Evolutionary conservation across 2,113 vertebrate species (phyloP).

Genomic region (Chionodraco myersi): DNA sequence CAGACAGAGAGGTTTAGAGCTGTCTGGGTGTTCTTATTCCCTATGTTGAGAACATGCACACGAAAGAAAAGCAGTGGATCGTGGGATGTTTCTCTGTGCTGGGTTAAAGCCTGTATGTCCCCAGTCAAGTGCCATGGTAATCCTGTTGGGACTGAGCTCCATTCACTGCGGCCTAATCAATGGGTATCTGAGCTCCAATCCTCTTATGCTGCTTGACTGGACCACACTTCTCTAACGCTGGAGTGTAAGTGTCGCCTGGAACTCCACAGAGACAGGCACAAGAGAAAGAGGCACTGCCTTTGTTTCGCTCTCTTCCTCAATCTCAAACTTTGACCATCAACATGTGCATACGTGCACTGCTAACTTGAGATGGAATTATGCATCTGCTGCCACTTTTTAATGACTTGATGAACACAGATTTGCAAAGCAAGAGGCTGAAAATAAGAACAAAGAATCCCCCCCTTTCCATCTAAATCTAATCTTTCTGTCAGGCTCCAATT

Average conservation of each 20-base stretch:
- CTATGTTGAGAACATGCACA: constrained; percentile 46
- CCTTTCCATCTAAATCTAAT: neutral
- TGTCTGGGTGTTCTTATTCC: constrained; percentile 33
- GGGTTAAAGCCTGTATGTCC: constrained; percentile 58
- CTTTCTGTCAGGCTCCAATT: constrained; percentile 36
- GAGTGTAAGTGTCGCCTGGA: constrained; percentile 27
- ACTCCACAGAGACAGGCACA: constrained; percentile 33
- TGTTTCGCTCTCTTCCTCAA: constrained; percentile 20
- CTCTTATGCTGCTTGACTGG: constrained; percentile 69
- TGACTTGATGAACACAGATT: constrained; percentile 35
- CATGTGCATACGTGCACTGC: constrained; percentile 31
- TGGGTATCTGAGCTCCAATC: constrained; percentile 69
- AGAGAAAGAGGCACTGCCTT: constrained; percentile 17
- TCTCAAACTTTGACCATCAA: constrained; percentile 12
- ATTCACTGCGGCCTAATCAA: constrained; percentile 71
- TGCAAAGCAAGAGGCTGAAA: constrained; percentile 17
- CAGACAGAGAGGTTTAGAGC: constrained; percentile 28
- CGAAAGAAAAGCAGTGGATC: constrained; percentile 29
- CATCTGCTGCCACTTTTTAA: constrained; percentile 30
- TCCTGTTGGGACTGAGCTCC: constrained; percentile 60
- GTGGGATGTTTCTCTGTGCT: constrained; percentile 25
- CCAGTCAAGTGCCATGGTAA: constrained; percentile 74
- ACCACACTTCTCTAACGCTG: constrained; percentile 39
- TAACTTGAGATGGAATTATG: constrained; percentile 25
- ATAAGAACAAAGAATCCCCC: neutral